Percentiles rank a stretch among this genome's conserved stretches.
These are phyloP conservation scores for Hedya salicella DNA, from an alignment of 2,888 invertebrate genomes.

Conservation along the genomic window DNA sequence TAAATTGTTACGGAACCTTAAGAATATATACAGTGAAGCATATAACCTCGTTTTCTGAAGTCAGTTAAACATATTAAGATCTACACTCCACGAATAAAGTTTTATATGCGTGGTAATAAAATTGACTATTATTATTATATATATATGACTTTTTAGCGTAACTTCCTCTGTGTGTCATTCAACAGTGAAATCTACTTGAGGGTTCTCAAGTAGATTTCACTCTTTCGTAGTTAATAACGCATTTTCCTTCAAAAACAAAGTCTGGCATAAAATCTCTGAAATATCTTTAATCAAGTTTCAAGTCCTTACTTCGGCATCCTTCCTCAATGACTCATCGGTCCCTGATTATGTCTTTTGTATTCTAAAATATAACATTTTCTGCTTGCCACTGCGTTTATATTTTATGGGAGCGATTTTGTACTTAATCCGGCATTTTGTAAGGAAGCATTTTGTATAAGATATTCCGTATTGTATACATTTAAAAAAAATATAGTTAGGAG, in stretches of 20 bases:
- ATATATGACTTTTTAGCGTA: too few species aligned
- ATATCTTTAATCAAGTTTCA: neutral
- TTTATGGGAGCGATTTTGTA: constrained; percentile 22
- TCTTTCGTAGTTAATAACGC: too few species aligned
- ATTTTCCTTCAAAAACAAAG: neutral
- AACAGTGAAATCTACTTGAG: too few species aligned
- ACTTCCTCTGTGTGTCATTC: too few species aligned
- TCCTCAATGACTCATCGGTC: neutral
- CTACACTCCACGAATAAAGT: too few species aligned
- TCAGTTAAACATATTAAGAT: too few species aligned
- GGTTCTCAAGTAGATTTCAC: too few species aligned
- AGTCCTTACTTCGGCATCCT: neutral
- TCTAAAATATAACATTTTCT: constrained; percentile 22
- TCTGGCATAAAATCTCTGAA: neutral
- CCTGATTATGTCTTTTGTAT: constrained; percentile 25
- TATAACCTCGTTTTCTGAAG: too few species aligned
- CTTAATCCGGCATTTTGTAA: constrained; percentile 7
- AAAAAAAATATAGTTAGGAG: neutral
- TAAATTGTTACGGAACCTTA: too few species aligned
- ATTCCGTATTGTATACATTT: neutral
- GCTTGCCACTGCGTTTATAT: constrained; percentile 19
- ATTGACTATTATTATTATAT: too few species aligned
- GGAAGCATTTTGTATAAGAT: neutral
- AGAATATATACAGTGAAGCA: too few species aligned
- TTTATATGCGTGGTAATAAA: too few species aligned